Percentiles rank a stretch among this genome's conserved stretches.
These are phyloP conservation scores for Rhagonycha fulva DNA, from an alignment of 2,888 invertebrate species.

Conservation along the genomic window DNA sequence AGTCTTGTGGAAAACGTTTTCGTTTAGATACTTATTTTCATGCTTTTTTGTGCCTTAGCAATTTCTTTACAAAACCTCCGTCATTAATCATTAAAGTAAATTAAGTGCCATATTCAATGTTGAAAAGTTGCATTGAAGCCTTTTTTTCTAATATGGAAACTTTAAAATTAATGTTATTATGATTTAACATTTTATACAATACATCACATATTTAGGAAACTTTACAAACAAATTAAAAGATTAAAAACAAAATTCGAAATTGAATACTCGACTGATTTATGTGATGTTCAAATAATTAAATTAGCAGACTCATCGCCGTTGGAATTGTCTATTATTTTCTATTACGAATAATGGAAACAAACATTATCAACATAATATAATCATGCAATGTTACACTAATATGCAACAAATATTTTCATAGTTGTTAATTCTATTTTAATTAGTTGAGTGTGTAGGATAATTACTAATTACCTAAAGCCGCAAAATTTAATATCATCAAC, in stretches of 20 bases:
- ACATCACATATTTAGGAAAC: background rate
- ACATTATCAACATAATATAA: background rate
- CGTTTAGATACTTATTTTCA: conserved; percentile 2
- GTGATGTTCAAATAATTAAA: background rate
- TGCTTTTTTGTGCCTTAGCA: background rate
- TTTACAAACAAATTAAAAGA: no score
- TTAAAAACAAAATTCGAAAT: background rate
- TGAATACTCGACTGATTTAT: background rate
- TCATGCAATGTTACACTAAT: background rate
- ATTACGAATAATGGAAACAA: background rate
- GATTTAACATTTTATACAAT: background rate
- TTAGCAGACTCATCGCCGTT: background rate
- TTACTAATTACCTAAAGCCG: background rate
- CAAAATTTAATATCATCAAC: background rate
- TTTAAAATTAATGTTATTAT: conserved; percentile 6
- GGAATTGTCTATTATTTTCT: background rate
- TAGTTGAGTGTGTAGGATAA: background rate
- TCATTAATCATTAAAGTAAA: conserved; percentile 21
- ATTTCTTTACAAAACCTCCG: conserved; percentile 10
- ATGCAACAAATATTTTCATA: background rate
- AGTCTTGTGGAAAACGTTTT: background rate
- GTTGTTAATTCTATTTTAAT: background rate
- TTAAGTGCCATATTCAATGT: conserved; percentile 20
- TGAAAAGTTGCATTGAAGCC: conserved; percentile 13
- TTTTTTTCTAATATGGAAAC: conserved; percentile 8